Conservation (phyloP, 2,113 vertebrate genomes). For the Sakesphorus luctuosus region DNA sequence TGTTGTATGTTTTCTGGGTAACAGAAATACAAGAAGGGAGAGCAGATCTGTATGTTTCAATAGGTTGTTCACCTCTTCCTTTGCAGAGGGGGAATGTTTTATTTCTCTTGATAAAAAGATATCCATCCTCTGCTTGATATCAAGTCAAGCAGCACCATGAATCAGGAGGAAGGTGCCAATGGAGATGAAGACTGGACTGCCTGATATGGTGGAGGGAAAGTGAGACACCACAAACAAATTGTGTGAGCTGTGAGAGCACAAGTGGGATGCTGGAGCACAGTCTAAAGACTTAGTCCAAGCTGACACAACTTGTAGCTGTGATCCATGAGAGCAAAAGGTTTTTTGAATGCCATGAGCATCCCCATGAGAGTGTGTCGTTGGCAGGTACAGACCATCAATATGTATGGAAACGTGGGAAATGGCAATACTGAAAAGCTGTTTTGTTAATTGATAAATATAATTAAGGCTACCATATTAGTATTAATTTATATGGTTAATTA, state of each 20-base stretch:
- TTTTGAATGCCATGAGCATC: background rate
- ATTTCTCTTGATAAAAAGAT: slow-evolving; percentile 18
- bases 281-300: background rate
- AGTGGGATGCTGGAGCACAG: background rate
- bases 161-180: background rate
- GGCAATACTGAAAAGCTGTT: slow-evolving; percentile 40
- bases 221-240: background rate
- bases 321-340: background rate
- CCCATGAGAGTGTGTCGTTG: background rate
- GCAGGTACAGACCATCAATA: background rate
- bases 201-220: background rate
- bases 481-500: slow-evolving; percentile 74
- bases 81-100: background rate
- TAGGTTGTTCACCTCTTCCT: background rate
- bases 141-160: background rate
- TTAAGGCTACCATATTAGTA: slow-evolving; percentile 67
- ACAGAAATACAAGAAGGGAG: background rate
- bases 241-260: background rate
- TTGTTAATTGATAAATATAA: slow-evolving; percentile 76
- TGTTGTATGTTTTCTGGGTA: slow-evolving; percentile 2
- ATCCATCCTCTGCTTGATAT: background rate
- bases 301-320: background rate
- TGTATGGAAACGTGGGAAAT: background rate
- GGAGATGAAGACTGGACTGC: background rate
- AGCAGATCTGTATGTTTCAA: background rate